Base-by-base conservation (phyloP, 64 coral and sea anemone species). In the Montipora foliosa region DNA sequence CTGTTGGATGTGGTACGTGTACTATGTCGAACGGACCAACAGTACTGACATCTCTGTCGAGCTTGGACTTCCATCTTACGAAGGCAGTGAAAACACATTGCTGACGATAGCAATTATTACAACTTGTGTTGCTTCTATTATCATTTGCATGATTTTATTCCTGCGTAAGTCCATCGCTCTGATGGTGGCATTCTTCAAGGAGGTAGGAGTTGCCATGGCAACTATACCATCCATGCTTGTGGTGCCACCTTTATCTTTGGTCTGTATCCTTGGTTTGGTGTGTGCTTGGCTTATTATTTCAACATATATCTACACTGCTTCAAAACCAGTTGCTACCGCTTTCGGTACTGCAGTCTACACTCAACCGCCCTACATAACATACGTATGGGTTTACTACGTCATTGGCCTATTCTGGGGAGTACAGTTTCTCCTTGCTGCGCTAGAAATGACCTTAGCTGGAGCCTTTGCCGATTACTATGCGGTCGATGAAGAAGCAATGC, bases 391-490 rank as follows among this genome's bases (percentile, higher is more conserved):
- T 72, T 88, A 88, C 21, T 71, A 88, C 68, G 70, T 74, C 19
- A 88, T 88, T 88, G 86, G 86, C 46, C 86, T 88, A 74, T 88
- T 88, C 48, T 88, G 86, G 86, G 88, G 88, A 19, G 88, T 89
- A 60, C 88, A 89, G 88, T 89, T 89, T 21, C 88, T 89, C 75
- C 57, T 89, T 79, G 88, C 88, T 64, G 57, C 74, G 29, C 16
- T 89, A 44, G 75, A 89, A 89, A 89, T 89, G 88, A 62, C 77
- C 52, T 77, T 89, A 64, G 88, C 88, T 14, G 88, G 88, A 46
- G 74, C 88, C 2, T 89, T 89, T 89, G 75, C 75, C 17, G 88
- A 89, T 78, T 89, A 89, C 29, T 89, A 89, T 64, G 75, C 73
- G 6, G 73, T 47, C 75, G 73, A 89, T 46, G 75, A 89, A 66